Conservation (phyloP, 2,797 vertebrate species). For the Eidolon dupreanum region DNA sequence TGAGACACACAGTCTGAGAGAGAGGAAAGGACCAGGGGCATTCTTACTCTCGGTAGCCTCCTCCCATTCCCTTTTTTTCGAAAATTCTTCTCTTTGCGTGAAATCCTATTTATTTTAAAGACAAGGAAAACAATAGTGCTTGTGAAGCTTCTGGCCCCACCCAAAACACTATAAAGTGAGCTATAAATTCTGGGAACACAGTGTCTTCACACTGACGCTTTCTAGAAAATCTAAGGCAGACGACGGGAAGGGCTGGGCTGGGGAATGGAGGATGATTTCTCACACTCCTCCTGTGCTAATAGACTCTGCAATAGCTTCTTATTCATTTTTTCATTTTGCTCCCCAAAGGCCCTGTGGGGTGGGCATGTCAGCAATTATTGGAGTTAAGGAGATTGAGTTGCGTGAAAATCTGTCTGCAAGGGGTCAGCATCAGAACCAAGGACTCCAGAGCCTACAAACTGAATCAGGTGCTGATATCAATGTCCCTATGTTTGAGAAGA, state of each 20-base stretch:
- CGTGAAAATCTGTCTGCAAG: neutral
- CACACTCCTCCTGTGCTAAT: neutral
- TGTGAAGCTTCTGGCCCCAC: constrained; percentile 70
- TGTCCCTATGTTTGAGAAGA: neutral
- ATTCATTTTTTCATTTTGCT: neutral
- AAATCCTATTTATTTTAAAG: constrained; percentile 64
- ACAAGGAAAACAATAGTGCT: constrained; percentile 43
- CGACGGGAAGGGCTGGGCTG: neutral
- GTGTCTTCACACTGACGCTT: constrained; percentile 65
- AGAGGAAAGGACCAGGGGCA: neutral
- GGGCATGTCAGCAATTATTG: fast-evolving
- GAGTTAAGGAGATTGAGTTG: neutral
- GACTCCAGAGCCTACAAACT: neutral
- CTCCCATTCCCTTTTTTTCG: neutral
- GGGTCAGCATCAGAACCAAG: neutral
- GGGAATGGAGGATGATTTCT: neutral
- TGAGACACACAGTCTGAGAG: neutral
- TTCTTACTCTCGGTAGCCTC: neutral
- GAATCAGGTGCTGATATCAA: neutral
- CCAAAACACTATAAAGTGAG: constrained; percentile 79
- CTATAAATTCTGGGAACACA: constrained; percentile 81
- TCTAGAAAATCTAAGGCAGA: constrained; percentile 67
- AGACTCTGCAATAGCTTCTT: neutral
- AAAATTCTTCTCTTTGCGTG: constrained; percentile 40
- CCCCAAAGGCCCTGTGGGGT: neutral